phyloP scores from a whole-genome alignment of 2,797 vertebrate species.

The Etheostoma nigrum region DNA sequence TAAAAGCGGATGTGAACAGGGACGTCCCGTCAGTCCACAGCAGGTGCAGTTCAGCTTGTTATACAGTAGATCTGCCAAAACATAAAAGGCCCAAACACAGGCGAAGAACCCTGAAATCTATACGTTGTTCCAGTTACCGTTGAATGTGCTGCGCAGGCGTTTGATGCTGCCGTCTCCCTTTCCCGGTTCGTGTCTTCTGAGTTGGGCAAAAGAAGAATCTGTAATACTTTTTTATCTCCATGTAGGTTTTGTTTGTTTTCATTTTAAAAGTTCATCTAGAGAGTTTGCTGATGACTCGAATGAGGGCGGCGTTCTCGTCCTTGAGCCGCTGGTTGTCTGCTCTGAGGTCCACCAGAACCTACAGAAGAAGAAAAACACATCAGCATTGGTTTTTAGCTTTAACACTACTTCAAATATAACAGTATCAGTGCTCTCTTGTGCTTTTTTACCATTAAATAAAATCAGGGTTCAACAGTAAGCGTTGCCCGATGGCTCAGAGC shows the following conservation, averaged over 20 bases:
- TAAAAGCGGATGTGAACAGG: conserved; percentile 66
- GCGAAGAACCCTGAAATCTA: conserved; percentile 56
- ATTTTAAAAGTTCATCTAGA: conserved; percentile 84
- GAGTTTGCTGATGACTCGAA: conserved; percentile 94
- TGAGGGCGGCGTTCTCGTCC: conserved; percentile 93
- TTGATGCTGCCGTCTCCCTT: conserved; percentile 22
- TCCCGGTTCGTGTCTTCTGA: conserved; percentile 38
- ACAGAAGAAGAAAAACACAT: not conserved
- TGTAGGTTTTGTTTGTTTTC: not conserved
- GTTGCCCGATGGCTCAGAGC: too few relatives aligned
- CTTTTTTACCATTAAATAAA: not conserved
- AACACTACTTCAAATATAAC: not conserved
- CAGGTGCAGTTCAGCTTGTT: conserved; percentile 73
- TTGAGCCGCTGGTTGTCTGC: conserved; percentile 94
- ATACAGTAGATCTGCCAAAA: conserved; percentile 81
- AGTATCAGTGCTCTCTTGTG: not conserved
- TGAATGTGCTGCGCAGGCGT: conserved; percentile 41
- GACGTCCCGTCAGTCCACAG: conserved; percentile 56
- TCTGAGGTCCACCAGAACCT: conserved; percentile 88
- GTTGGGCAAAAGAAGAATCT: conserved; percentile 52
- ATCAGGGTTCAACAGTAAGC: too few relatives aligned
- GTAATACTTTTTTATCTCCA: conserved; percentile 62
- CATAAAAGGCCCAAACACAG: conserved; percentile 61
- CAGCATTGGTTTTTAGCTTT: not conserved
- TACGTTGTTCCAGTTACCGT: conserved; percentile 55